Evolutionary conservation across 2,113 vertebrate species (phyloP).

Genomic region (Oryzias melastigma): DNA sequence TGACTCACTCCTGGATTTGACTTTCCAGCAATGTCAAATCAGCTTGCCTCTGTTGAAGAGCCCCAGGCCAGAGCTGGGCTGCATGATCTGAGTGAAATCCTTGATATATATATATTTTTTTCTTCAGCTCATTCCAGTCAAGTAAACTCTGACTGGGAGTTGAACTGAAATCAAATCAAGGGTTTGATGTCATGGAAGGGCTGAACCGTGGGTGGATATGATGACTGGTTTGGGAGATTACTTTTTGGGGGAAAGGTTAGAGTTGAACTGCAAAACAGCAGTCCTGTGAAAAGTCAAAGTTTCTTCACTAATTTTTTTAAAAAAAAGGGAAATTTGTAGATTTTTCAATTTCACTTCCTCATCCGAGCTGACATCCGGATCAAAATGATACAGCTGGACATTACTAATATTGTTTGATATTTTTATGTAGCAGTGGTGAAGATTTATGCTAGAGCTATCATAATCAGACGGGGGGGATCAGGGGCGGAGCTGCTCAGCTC

Average conservation of each 20-base stretch:
- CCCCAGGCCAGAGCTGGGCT: slow-evolving; percentile 21
- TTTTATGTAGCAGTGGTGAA: too few relatives aligned
- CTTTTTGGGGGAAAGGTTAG: slow-evolving; percentile 15
- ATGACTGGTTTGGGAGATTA: background rate
- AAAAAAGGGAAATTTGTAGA: too few relatives aligned
- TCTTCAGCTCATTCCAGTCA: slow-evolving; percentile 26
- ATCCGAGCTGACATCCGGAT: too few relatives aligned
- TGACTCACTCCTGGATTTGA: slow-evolving; percentile 55
- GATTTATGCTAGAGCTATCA: too few relatives aligned
- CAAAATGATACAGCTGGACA: too few relatives aligned
- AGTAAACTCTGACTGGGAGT: slow-evolving; percentile 30
- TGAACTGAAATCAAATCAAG: slow-evolving; percentile 29
- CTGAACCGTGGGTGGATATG: slow-evolving; percentile 9
- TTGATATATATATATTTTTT: slow-evolving; percentile 32
- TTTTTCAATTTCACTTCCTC: too few relatives aligned
- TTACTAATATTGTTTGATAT: too few relatives aligned
- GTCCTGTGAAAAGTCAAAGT: background rate
- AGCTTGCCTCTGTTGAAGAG: slow-evolving; percentile 29
- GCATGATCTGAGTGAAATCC: slow-evolving; percentile 43
- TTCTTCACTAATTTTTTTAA: too few relatives aligned
- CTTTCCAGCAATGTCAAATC: slow-evolving; percentile 64
- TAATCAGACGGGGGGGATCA: too few relatives aligned
- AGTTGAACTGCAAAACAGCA: slow-evolving; percentile 21
- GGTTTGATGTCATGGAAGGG: slow-evolving; percentile 29
- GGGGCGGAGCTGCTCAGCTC: too few relatives aligned